Evolutionary conservation across 2,888 invertebrate genomes (phyloP), one percentile per base, ranked within the genome.

Genomic region (Acheta domesticus): DNA sequence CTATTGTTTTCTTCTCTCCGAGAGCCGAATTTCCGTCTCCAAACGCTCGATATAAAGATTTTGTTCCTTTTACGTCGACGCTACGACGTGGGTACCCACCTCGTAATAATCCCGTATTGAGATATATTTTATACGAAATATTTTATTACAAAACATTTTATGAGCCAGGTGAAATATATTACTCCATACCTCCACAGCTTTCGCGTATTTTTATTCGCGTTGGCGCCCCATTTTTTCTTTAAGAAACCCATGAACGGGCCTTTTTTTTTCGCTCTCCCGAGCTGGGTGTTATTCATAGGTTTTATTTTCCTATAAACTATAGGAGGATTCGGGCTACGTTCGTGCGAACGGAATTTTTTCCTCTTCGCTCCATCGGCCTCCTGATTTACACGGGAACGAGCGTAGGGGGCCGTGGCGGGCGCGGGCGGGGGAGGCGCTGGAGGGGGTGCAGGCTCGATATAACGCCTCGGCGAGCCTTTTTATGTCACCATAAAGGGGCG

Each of bases 111-210:
- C 62, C n/a, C 16, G n/a, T 62, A 62, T 62, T 62, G 62, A 62
- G 62, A 62, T 62, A 62, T 62, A 62, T 62, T 62, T 62, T 62
- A 62, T n/a, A 14, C 62, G 14, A 62, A 62, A 62, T 62, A 62
- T 62, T 62, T 62, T 62, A 62, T 62, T 62, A 62, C 62, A 62
- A 62, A 62, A 62, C 62, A 62, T 62, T 62, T 62, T 62, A 62
- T 62, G 62, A 12, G 62, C 5, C 62, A 62, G 62, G 62, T 62
- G 62, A 62, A 62, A 62, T 62, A 62, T 62, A n/a, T 62, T 14
- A 14, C n/a, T 62, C n/a, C 62, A 62, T n/a, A 14, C 62, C 62
- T 62, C 62, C 62, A n/a, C n/a, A 36, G 16, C 62, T 62, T n/a
- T 62, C n/a, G 16, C 62, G 62, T 62, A 62, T 62, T 62, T 62